Evolutionary conservation across 2,797 vertebrate species (phyloP).

Genomic region (Enteromius thamalakanensis): DNA sequence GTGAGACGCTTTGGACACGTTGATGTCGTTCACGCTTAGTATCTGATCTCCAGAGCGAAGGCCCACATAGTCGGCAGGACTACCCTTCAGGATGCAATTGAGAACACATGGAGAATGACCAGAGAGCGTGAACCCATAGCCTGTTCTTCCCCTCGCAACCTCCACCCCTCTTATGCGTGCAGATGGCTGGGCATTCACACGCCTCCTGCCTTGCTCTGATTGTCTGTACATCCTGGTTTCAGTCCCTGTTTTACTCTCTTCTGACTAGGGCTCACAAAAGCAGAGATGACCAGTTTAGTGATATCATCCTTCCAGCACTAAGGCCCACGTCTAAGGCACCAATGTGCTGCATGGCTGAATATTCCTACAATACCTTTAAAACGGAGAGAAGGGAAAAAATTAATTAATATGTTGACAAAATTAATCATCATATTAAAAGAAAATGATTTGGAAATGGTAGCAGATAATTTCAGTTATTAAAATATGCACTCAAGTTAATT

Average conservation of each 20-base stretch:
- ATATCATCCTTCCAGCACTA: constrained; percentile 64
- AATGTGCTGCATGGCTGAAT: constrained; percentile 64
- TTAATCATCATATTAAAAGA: not conserved
- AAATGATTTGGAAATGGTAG: constrained; percentile 2
- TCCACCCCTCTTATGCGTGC: constrained; percentile 86
- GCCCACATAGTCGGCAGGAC: constrained; percentile 92
- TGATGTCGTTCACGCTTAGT: constrained; percentile 92
- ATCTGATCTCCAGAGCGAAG: constrained; percentile 92
- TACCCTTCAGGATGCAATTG: constrained; percentile 91
- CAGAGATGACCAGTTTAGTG: constrained; percentile 64
- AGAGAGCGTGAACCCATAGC: constrained; percentile 94
- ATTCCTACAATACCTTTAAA: constrained; percentile 64
- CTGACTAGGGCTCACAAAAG: constrained; percentile 63
- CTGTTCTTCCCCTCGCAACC: constrained; percentile 90
- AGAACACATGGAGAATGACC: constrained; percentile 94
- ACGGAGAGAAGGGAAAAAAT: constrained; percentile 37
- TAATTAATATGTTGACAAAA: not conserved
- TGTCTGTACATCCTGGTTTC: constrained; percentile 83
- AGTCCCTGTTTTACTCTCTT: constrained; percentile 15
- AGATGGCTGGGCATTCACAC: constrained; percentile 66
- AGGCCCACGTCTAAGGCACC: constrained; percentile 56
- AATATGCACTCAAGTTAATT: not conserved
- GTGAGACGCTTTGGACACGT: constrained; percentile 92
- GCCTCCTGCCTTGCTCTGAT: constrained; percentile 70
- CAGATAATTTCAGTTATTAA: not conserved